A percentile compares a stretch with the other conserved stretches of the same genome.
phyloP scores from a whole-genome alignment of 2,888 invertebrate genomes.

The Cheilosia impressa region DNA sequence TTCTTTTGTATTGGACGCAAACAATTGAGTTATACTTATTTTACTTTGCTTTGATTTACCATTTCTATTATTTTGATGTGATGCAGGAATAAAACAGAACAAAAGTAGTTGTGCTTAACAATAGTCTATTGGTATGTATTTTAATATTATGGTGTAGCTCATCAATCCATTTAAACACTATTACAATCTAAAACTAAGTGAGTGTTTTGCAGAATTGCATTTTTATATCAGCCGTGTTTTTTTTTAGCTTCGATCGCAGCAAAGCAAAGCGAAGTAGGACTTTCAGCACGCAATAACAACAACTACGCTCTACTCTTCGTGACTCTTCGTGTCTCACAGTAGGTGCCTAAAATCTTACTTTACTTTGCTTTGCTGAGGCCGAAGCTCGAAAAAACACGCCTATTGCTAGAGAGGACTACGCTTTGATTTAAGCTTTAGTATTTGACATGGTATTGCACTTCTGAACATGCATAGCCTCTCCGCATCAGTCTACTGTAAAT shows the following conservation, averaged over 20 bases:
- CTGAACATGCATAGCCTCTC: constrained; percentile 2
- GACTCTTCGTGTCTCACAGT: too few relatives aligned
- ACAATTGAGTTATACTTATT: constrained; percentile 27
- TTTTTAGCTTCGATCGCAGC: too few relatives aligned
- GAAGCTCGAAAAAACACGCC: too few relatives aligned
- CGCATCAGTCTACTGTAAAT: constrained; percentile 26
- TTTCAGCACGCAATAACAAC: too few relatives aligned
- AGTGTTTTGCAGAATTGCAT: neutral
- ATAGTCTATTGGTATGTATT: constrained; percentile 14
- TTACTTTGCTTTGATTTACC: neutral
- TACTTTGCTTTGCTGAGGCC: too few relatives aligned
- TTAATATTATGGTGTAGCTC: neutral
- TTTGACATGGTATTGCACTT: constrained; percentile 36
- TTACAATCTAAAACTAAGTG: constrained; percentile 12
- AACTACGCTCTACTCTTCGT: too few relatives aligned
- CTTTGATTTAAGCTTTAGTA: neutral
- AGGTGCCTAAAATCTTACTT: too few relatives aligned
- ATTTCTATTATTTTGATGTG: constrained; percentile 4
- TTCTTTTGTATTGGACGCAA: constrained; percentile 31
- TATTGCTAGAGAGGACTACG: neutral
- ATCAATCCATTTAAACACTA: constrained; percentile 19
- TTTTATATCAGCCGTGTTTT: too few relatives aligned
- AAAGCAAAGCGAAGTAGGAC: too few relatives aligned
- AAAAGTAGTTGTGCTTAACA: constrained; percentile 33
- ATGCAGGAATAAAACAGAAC: constrained; percentile 15